Evolutionary conservation across 2,888 invertebrate genomes (phyloP), one percentile per base, ranked within the genome.

Genomic region (Synergus japonicus): DNA sequence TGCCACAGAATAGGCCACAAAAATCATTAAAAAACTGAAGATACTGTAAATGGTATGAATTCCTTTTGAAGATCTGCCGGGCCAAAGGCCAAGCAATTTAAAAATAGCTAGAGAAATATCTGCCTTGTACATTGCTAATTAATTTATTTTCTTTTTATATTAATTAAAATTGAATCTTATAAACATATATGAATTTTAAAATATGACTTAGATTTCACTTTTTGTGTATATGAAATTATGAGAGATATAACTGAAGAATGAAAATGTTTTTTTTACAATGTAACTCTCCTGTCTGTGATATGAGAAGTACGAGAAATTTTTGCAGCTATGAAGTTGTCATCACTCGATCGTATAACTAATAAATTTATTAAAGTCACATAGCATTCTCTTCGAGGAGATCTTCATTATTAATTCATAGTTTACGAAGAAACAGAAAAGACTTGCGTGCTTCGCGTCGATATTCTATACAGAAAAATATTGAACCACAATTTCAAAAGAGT

Each of bases 51-150:
- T 22, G 5, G 15, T 29, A 9, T 3, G 15, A 9, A 29, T 13
- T 2, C 12, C 8, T 29, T 69, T 69, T 29, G 49, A 22, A 3
- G 5, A 13, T 49, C 9, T 22, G 15, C n/a, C 15, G 5, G 69
- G 49, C 29, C 22, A 69, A 69, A 69, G 37, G 5, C 69, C 69
- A 13, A 15, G 3, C 12, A 22, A 49, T 49, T 69, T 69, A 3
- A 69, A 69, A 15, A 37, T 9, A 15, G 15, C 9, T 1, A 69
- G 29, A 69, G 69, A 69, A 49, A 69, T 69, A 22, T 69, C 69
- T 49, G 69, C 69, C 49, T 29, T 69, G 29, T 69, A 69, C 69
- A 69, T 69, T 69, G 5, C 15, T 15, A 7, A 41, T 65, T 10
- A n/a, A 18, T 10, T 4, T 18, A 18, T 58, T 18, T 15, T 4